Base-by-base conservation (phyloP, 1,140 invertebrate genomes). In the Asobara japonica region DNA sequence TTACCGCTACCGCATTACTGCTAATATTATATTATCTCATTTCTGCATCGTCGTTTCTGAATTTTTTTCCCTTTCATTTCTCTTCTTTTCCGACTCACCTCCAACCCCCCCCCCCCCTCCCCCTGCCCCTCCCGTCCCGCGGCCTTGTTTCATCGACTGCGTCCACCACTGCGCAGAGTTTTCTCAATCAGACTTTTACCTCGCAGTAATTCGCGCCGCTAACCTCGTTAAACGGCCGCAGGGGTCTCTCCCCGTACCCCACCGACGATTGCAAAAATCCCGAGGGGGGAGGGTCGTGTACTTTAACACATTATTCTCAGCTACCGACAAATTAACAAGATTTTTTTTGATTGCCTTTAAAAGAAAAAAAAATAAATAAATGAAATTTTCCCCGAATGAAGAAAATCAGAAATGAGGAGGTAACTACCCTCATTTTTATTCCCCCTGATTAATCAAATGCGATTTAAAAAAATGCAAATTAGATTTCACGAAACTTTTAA, bases 21-120 rank as follows among this genome's bases (percentile, higher is more conserved):
- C 80, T 79, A 81, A 85, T 87, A 86, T 87, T 86, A 81, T 86
- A 87, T 88, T 87, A 86, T 83, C 85, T 82, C 79, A 77, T 82
- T 86, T 87, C 79, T 84, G 80, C 81, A 77, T 79, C 81, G 78
- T 78, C 76, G 78, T 84, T 86, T 84, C 83, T 85, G 78, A 83
- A 82, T 86, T 84, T 82, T 65, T 22, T 41, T 56, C 70, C 45
- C 36, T 69, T 27, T 20, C n/a, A 62, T 64, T 69, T 36, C 22
- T 41, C 51, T 70, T 31, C 41, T 48, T 33, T 10, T 31, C 22
- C 0, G 8, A 20, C n/a, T 69, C 13, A 66, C 31, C 20, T 41
- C 11, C 13, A 22, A 67, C 33, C 29, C 18, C 51, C 22, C 41
- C 64, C 16, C n/a, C 11, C n/a, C n/a, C n/a, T n/a, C n/a, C n/a